Conservation (phyloP, 2,797 vertebrate genomes). For the Lacerta agilis region DNA sequence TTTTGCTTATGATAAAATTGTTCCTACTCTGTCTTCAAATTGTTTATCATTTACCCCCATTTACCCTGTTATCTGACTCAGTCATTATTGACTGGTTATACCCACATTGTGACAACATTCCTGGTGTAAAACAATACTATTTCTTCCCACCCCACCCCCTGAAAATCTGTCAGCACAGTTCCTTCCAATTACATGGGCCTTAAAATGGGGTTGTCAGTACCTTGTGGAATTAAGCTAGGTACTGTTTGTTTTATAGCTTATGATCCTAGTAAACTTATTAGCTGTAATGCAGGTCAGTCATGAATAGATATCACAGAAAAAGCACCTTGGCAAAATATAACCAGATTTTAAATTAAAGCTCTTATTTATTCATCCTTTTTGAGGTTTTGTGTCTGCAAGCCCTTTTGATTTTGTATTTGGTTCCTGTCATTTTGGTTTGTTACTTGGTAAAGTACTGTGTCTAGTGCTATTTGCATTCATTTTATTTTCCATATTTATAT, state of each 20-base stretch:
- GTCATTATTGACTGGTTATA: background rate
- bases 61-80: background rate
- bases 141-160: too few species aligned
- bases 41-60: background rate
- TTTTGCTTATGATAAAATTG: background rate
- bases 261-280: background rate
- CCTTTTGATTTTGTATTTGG: background rate
- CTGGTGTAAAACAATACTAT: background rate
- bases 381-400: background rate
- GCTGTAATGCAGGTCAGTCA: background rate
- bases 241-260: background rate
- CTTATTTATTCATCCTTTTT: background rate
- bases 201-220: background rate
- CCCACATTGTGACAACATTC: background rate
- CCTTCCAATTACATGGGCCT: background rate
- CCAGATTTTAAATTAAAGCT: background rate
- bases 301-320: too few species aligned
- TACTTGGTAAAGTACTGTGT: background rate
- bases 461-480: background rate
- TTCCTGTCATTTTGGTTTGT: background rate
- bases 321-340: too few species aligned
- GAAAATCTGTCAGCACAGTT: background rate
- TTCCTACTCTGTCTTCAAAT: background rate
- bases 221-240: background rate
- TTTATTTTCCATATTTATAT: too few species aligned